phyloP scores from a whole-genome alignment of 2,888 invertebrate genomes.

The Plagodis pulveraria region DNA sequence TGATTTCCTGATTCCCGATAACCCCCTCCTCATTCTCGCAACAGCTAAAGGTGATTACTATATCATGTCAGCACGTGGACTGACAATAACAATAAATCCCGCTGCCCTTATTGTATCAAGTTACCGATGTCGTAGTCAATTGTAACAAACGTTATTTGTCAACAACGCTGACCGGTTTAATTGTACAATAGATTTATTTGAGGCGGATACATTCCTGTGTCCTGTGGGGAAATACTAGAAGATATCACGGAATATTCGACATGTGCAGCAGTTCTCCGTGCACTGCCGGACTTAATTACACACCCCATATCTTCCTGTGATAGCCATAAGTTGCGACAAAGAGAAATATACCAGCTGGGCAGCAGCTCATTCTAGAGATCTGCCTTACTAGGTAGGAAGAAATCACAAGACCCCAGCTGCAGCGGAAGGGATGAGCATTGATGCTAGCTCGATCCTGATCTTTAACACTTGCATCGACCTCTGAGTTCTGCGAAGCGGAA shows the following conservation, averaged over 20 bases:
- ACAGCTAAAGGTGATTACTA: no score
- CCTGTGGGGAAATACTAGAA: conserved; percentile 2
- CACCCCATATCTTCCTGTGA: neutral
- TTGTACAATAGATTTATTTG: conserved; percentile 26
- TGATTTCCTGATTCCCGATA: no score
- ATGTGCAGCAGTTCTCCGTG: neutral
- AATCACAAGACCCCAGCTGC: no score
- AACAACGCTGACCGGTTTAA: conserved; percentile 20
- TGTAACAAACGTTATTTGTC: conserved; percentile 26
- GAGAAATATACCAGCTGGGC: no score
- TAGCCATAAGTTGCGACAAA: neutral
- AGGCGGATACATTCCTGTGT: conserved; percentile 9
- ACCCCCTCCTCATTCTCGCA: no score
- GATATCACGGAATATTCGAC: neutral
- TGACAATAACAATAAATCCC: conserved; percentile 18
- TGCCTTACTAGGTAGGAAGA: no score
- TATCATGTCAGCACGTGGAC: conserved; percentile 8
- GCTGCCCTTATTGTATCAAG: conserved; percentile 9
- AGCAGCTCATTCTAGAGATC: no score
- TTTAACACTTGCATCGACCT: no score
- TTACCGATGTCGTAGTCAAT: conserved; percentile 20
- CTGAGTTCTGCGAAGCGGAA: no score
- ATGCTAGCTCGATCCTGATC: no score
- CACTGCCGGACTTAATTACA: neutral
- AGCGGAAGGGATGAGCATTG: no score